Base-by-base conservation (phyloP, 2,888 invertebrate species). In the Nomada ferruginata region DNA sequence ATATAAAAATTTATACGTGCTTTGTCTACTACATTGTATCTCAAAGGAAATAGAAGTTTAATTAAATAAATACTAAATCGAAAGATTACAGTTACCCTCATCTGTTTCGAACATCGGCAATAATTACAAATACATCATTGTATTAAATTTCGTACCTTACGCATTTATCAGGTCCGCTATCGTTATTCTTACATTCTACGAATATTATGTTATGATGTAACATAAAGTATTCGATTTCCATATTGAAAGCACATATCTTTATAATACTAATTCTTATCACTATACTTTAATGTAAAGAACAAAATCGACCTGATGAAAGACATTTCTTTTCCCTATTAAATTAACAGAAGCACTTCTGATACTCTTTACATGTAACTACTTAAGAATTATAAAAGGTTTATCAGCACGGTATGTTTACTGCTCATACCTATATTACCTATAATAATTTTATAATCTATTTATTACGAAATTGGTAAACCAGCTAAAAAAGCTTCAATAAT, bases 1-100 rank as follows among this genome's bases (percentile, higher is more conserved):
- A 78, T 79, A 65, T 78, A 76, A 76, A 76, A 61, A 50, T 75
- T 11, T 29, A 63, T 78, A 36, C 53, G 15, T 13, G 20, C 23
- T 44, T 11, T 2, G n/a, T 53, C 50, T 15, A 70, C 42, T 15
- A 3, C 7, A 18, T 10, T 70, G 4, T 7, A 36, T 7, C 36
- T 36, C 36, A 1, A 52, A 47, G 20, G 7, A 13, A 15, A 52
- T 52, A 0, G 18, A 36, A 59, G 0, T 70, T 20, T 20, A 26
- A 15, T 64, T 13, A 60, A 70, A 50, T 13, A 26, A 44, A 53
- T 26, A 36, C 18, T 20, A n/a, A 20, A 36, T 55, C 23, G 15
- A 23, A 50, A 65, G 26, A 9, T 57, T 64, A n/a, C 11, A 23
- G 20, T 18, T 26, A 13, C n/a, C 23, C 7, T 42, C 11, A 4